Percentiles rank a stretch among this genome's conserved stretches.
These are phyloP conservation scores for Pandion haliaetus DNA, from an alignment of 2,113 vertebrate species.

Conservation along the genomic window DNA sequence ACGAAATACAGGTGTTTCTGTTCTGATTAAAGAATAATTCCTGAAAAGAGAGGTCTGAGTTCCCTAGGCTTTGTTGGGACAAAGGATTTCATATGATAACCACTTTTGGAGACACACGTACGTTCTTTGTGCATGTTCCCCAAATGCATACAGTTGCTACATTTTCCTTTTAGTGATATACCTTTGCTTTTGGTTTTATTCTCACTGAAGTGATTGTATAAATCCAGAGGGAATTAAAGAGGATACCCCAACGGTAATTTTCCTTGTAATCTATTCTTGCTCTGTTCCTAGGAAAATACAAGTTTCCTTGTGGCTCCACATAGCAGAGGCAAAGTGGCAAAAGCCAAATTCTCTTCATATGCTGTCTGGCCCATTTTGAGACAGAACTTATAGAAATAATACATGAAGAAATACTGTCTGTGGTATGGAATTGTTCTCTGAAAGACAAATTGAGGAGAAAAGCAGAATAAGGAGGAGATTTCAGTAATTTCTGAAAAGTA, in stretches of 20 bases:
- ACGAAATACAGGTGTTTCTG: neutral
- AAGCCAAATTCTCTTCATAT: neutral
- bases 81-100: neutral
- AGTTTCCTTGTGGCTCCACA: neutral
- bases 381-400: neutral
- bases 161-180: neutral
- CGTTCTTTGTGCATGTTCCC: neutral
- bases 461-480: neutral
- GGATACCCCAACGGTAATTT: neutral
- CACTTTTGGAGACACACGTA: neutral
- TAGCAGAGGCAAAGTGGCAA: neutral
- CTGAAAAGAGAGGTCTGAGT: neutral
- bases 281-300: neutral
- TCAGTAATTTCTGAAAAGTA: neutral
- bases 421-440: neutral
- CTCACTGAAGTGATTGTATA: constrained; percentile 13
- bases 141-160: neutral
- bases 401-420: neutral
- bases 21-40: neutral
- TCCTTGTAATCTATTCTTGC: constrained; percentile 23
- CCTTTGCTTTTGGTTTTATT: constrained; percentile 26
- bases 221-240: constrained; percentile 36
- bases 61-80: neutral
- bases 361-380: neutral
- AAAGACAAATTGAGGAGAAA: neutral